phyloP scores from a whole-genome alignment of 1,140 invertebrate species.

The Rhagoletis pomonella region DNA sequence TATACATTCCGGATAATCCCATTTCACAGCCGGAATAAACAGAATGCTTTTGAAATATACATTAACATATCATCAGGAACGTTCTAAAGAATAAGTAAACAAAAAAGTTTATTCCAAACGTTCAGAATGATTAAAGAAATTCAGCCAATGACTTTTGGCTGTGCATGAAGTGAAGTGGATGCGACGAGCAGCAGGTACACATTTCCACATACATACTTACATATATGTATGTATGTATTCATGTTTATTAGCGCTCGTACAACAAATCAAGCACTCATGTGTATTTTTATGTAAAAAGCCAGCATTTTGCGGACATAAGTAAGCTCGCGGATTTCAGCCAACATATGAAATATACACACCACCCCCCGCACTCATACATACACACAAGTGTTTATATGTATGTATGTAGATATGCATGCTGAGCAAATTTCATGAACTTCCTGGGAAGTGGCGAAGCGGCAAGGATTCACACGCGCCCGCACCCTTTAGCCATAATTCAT shows the following conservation, averaged over 20 bases:
- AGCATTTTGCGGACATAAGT: not conserved
- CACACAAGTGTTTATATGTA: not conserved
- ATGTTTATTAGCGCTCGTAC: not conserved
- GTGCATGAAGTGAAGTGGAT: constrained; percentile 35
- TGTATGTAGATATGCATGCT: not conserved
- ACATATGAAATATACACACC: not conserved
- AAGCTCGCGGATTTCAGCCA: not conserved
- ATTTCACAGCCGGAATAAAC: no score
- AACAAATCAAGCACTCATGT: constrained; percentile 6
- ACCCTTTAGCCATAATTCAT: constrained; percentile 32
- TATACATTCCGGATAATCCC: no score
- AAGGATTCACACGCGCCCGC: not conserved
- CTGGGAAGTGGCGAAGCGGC: not conserved
- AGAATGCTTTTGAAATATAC: no score
- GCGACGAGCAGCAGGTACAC: not conserved
- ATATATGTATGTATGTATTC: not conserved
- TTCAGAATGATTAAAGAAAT: no score
- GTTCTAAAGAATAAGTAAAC: no score
- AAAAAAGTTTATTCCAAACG: no score
- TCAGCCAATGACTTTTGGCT: constrained; percentile 48
- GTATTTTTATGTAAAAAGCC: not conserved
- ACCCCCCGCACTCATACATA: not conserved
- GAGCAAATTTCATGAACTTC: not conserved
- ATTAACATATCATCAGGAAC: no score
- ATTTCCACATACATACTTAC: not conserved